Evolutionary conservation across 2,888 invertebrate genomes (phyloP), one percentile per base, ranked within the genome.

Genomic region (Ichneumon xanthorius): DNA sequence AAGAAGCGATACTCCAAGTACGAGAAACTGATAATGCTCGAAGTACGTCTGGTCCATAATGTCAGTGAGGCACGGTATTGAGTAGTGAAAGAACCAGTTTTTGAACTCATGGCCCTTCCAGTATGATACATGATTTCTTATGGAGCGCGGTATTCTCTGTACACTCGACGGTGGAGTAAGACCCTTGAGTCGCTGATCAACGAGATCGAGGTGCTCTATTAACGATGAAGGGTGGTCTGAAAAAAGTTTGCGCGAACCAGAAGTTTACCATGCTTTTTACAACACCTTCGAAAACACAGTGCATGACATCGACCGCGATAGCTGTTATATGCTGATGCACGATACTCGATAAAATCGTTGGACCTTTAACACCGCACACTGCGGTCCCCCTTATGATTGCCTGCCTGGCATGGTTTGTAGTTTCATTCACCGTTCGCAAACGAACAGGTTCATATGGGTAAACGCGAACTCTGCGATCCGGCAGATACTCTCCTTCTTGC

Each of bases 31-130:
- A 48, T 82, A 85, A 63, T 85, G 78, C 50, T 82, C 45, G 11
- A 73, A 75, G 73, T 78, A 81, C 22, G 77, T 53, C 48, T 53
- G 22, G n/a, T 22, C 37, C 78, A 86, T 72, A 16, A 84, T 40
- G 30, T 77, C 67, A 30, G 63, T 30, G 30, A 67, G 26, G 53
- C 65, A 67, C 33, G 75, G 75, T 37, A 68, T 53, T 40, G 83
- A 86, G 80, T 76, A 83, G 63, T 83, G 76, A 61, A 86, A 86
- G 40, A 82, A 81, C 75, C 70, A 85, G 26, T 70, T 63, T 84
- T 85, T 87, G 0, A 65, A 50, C 71, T 87, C 86, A 16, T 72
- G 68, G 7, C 80, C 84, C 78, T 87, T 87, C 82, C 86, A 86
- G 33, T 82, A 87, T 16, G 40, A 50, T n/a, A 82, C 70, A 40